Evolutionary conservation across 1,140 invertebrate genomes (phyloP), one percentile per base, ranked within the genome.

Genomic region (Tyrophagus putrescentiae): DNA sequence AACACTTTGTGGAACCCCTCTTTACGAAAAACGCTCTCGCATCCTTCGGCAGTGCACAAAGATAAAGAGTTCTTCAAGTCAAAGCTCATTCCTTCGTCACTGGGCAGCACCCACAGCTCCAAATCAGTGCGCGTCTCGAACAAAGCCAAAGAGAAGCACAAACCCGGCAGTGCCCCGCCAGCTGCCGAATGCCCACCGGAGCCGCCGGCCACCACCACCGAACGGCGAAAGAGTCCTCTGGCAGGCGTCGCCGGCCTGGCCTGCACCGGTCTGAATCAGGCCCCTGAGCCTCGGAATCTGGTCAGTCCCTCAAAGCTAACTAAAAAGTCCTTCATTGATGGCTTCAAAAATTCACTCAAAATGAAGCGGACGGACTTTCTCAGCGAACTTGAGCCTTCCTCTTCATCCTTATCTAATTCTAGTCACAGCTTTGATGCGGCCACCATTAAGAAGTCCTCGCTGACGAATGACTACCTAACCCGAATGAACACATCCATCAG

Each of bases 1-100:
- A 61, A 63, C 11, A 64, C 65, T 13, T 44, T 69, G 29, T 68
- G 70, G 71, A 68, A 73, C 64, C 68, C 70, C 57, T 66, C 68
- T 59, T 58, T 73, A 36, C 65, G 73, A 60, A 76, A 77, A 67
- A 75, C 74, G 5, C 66, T 74, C 6, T 72, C 70, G 1, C 71
- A 72, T 61, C 71, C 71, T 39, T 59, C 68, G 61, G 64, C 72
- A 68, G 62, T 57, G 62, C 61, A 68, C 52, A 25, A 42, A 13
- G 60, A 67, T 42, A 61, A 62, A 31, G 60, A 60, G 13, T 21
- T 11, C 29, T 32, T 18, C 5, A 64, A 64, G 31, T 50, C 32
- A n/a, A 44, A 41, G 23, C 7, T n/a, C 57, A 45, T 42, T 28
- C 18, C 36, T 18, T 3, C 39, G 23, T 45, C 57, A 59, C 13